Base-by-base conservation (phyloP, 2,113 vertebrate species). In the Tapirus terrestris region DNA sequence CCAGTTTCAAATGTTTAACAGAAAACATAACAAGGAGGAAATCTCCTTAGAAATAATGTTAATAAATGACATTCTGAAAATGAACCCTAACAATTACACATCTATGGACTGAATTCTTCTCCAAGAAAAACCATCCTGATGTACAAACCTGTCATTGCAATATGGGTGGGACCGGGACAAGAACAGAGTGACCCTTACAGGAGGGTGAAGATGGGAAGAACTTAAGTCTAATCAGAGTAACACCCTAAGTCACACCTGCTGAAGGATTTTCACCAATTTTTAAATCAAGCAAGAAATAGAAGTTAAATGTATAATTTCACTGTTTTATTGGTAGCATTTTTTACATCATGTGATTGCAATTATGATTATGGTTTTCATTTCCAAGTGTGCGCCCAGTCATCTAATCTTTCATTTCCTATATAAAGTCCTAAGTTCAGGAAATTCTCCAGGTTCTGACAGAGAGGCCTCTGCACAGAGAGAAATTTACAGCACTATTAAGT, bases 151-250 rank as follows among this genome's bases (percentile, higher is more conserved):
- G 13, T 60, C 51, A 2, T n/a, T 33, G 18, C 25, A 1, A 25
- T 8, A 14, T 20, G 21, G 25, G 48, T 33, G 9, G 39, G 73
- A 12, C 12, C 0, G 7, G 70, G 65, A 63, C 77, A 9, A 9
- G 31, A 13, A 29, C 4, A n/a, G 10, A 20, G 23, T 20, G 0
- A 14, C 8, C 48, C 48, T 72, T 4, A 8, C 1, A 0, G 33
- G 23, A 75, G 9, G 5, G 3, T 1, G 1, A 31, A 14, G 2
- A 3, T 0, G 1, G 4, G 6, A 6, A 51, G 80, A 20, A 33
- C 0, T 48, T 8, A 36, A 1, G 1, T 16, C 23, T 77, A 43
- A 13, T 33, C 11, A 10, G 48, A 82, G n/a, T 18, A 16, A 58
- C 27, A 48, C 23, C 9, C n/a, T 17, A 58, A 33, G 43, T 18